phyloP scores from a whole-genome alignment of 2,797 vertebrate genomes.

The Premnoplex brunnescens region DNA sequence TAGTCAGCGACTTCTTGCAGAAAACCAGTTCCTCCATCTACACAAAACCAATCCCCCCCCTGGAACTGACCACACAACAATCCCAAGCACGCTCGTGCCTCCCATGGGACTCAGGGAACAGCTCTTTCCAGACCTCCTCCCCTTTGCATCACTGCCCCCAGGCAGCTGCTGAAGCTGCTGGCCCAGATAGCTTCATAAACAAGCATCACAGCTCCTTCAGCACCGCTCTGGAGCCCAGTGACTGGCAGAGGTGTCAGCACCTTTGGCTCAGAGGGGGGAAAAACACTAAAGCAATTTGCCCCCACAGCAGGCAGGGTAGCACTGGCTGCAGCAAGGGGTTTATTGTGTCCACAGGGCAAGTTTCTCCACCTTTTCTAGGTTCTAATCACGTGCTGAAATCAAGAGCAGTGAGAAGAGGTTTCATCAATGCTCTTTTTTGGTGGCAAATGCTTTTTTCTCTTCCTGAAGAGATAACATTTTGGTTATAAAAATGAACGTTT shows the following conservation, averaged over 20 bases:
- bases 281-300: neutral
- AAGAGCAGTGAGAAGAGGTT: neutral
- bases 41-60: neutral
- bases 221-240: neutral
- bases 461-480: neutral
- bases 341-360: accelerated
- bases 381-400: neutral
- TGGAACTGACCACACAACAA: neutral
- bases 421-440: neutral
- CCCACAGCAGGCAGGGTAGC: neutral
- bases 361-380: neutral
- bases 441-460: neutral
- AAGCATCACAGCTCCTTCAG: neutral
- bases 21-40: neutral
- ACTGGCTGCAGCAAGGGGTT: neutral
- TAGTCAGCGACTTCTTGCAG: neutral
- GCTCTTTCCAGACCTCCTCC: neutral
- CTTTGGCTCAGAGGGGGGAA: neutral
- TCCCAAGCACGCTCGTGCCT: neutral
- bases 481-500: neutral
- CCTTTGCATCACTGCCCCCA: neutral
- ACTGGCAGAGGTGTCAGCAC: neutral
- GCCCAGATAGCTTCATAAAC: neutral
- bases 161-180: slow-evolving; percentile 7
- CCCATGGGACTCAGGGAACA: neutral